A percentile compares a stretch with the other conserved stretches of the same genome.
Conservation (phyloP, 92 coral and sea anemone species). For the Epizoanthus scotinus region DNA sequence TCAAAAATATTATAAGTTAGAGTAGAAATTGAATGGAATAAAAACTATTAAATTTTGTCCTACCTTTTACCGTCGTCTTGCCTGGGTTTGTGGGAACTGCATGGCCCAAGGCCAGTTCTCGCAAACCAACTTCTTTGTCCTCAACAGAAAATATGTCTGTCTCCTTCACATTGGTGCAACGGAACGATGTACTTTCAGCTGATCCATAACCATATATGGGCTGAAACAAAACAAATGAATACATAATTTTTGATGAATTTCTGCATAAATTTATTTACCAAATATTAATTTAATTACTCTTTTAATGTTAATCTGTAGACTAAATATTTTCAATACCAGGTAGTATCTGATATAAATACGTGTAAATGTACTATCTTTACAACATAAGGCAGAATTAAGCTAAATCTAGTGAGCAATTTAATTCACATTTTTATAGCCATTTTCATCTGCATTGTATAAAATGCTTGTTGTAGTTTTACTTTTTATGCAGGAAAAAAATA, state of each 20-base stretch:
- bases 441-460: too few relatives aligned
- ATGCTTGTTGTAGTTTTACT: too few relatives aligned
- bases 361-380: too few relatives aligned
- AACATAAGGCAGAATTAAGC: too few relatives aligned
- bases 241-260: background rate
- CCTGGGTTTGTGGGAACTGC: slow-evolving; percentile 89
- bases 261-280: background rate
- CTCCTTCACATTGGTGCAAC: slow-evolving; percentile 79
- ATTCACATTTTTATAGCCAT: too few relatives aligned
- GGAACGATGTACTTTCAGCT: slow-evolving; percentile 76
- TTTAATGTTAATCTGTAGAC: too few relatives aligned
- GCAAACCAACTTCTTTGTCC: slow-evolving; percentile 86
- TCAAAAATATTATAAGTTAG: too few relatives aligned
- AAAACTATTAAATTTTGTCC: too few relatives aligned
- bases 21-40: background rate
- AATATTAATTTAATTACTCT: background rate
- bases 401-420: too few relatives aligned
- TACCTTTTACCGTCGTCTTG: slow-evolving; percentile 79
- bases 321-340: too few relatives aligned
- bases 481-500: too few relatives aligned
- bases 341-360: too few relatives aligned
- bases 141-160: slow-evolving; percentile 92
- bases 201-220: slow-evolving; percentile 97
- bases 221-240: slow-evolving; percentile 31
- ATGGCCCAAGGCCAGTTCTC: slow-evolving; percentile 91